A percentile compares a stretch with the other conserved stretches of the same genome.
phyloP scores from a whole-genome alignment of 2,888 invertebrate species.

The Nomada flava region DNA sequence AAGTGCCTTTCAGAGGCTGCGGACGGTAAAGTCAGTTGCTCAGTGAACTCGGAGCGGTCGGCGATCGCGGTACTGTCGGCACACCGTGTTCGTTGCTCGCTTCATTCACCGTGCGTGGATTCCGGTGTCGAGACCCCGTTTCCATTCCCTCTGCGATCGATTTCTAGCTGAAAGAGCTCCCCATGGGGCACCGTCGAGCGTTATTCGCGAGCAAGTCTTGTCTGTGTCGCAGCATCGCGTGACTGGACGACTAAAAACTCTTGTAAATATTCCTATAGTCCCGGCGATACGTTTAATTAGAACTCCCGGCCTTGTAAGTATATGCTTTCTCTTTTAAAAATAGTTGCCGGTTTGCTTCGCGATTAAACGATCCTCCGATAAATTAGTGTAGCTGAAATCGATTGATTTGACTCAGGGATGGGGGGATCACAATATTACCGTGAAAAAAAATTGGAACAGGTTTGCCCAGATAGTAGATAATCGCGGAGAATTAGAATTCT shows the following conservation, averaged over 20 bases:
- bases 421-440: too few relatives aligned
- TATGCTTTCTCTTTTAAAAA: constrained; percentile 61
- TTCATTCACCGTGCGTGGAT: constrained; percentile 16
- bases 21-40: constrained; percentile 75
- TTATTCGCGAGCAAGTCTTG: background rate
- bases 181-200: background rate
- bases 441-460: too few relatives aligned
- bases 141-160: constrained; percentile 23
- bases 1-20: constrained; percentile 69
- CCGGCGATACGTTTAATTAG: constrained; percentile 43
- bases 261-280: constrained; percentile 22
- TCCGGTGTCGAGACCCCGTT: constrained; percentile 45
- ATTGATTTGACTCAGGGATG: background rate
- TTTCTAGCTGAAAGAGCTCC: background rate
- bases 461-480: too few relatives aligned
- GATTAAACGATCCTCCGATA: background rate
- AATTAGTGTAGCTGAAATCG: background rate
- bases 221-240: background rate
- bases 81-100: background rate
- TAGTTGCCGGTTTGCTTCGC: constrained; percentile 32
- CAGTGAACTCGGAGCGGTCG: constrained; percentile 77
- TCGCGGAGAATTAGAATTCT: too few relatives aligned
- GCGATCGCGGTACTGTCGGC: constrained; percentile 70
- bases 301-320: constrained; percentile 57
- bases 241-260: background rate